A percentile compares a stretch with the other conserved stretches of the same genome.
These are phyloP conservation scores for Caenorhabditis tropicalis DNA, from an alignment of 1,140 invertebrate genomes.

Conservation along the genomic window DNA sequence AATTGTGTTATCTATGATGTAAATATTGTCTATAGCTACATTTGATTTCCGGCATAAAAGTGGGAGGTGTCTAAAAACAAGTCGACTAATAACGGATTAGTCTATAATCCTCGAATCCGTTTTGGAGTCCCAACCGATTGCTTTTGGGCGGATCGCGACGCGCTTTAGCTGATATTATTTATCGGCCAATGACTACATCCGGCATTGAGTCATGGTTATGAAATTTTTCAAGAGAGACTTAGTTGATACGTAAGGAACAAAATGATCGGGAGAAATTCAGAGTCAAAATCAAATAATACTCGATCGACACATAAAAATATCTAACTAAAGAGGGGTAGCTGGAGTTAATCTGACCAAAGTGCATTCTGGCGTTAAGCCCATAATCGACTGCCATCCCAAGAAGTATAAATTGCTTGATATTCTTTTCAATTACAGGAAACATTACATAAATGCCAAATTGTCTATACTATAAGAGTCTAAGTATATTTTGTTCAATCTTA, in stretches of 20 bases:
- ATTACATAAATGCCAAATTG: too few relatives aligned
- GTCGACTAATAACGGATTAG: slow-evolving; percentile 42
- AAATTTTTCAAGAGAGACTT: neutral
- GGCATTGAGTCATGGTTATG: neutral
- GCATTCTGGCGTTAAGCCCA: too few relatives aligned
- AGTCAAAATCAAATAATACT: too few relatives aligned
- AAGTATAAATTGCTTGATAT: too few relatives aligned
- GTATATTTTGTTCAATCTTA: too few relatives aligned
- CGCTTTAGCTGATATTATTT: neutral
- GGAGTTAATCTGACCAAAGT: too few relatives aligned
- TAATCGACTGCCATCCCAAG: too few relatives aligned
- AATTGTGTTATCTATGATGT: slow-evolving; percentile 6
- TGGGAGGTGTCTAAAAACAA: slow-evolving; percentile 17
- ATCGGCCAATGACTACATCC: slow-evolving; percentile 2
- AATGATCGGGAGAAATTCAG: neutral
- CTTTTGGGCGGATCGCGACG: neutral
- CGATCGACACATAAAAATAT: neutral
- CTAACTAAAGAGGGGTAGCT: too few relatives aligned
- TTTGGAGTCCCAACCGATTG: slow-evolving; percentile 2
- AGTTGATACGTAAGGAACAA: neutral
- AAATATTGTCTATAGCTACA: neutral
- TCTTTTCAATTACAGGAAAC: too few relatives aligned
- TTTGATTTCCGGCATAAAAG: neutral
- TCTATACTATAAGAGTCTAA: too few relatives aligned
- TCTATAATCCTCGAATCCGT: slow-evolving; percentile 35